Base-by-base conservation (phyloP, 1,140 invertebrate genomes). In the Orius insidiosus region DNA sequence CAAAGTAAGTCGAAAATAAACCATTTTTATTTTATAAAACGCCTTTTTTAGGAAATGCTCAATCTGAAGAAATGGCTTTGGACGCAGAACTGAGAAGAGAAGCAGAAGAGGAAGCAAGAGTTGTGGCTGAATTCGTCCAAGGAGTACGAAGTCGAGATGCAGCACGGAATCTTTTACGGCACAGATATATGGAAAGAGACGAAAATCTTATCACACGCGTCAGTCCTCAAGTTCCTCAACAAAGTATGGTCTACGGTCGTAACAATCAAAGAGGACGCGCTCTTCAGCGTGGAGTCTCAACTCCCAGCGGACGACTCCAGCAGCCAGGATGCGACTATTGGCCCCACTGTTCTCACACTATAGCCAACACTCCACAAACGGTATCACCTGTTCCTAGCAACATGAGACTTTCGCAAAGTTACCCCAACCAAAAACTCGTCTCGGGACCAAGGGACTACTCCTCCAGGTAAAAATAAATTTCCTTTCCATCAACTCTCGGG, bases 401-500 rank as follows among this genome's bases (percentile, higher is more conserved):
- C 53, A 71, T 72, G 66, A 63, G 68, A 45, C 53, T 68, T 2
- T 72, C 70, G 0, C 69, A 71, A 48, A 71, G 69, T 52, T 72
- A 72, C 52, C 69, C 70, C 0, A 62, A 62, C 35, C 48, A 50
- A 14, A 48, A 30, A 15, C n/a, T 43, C 10, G 15, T 4, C 11
- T 30, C 41, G 3, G 31, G 18, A 30, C 19, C 41, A n/a, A 43
- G 41, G 14, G 41, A 43, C 24, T 47, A 18, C 37, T 31, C 44
- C 6, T 24, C 30, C 14, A 46, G 19, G 24, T 24, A 24, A 24
- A n/a, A n/a, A 24, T 7, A 24, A 24, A 24, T 24, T 24, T 24
- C 7, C 24, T 3, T 24, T 24, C 7, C 7, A 24, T 24, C 24
- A 24, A 24, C 3, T 4, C 24, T 24, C 3, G 24, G 24, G 24